Evolutionary conservation across 2,797 vertebrate species (phyloP).

Genomic region (Discoglossus pictus): DNA sequence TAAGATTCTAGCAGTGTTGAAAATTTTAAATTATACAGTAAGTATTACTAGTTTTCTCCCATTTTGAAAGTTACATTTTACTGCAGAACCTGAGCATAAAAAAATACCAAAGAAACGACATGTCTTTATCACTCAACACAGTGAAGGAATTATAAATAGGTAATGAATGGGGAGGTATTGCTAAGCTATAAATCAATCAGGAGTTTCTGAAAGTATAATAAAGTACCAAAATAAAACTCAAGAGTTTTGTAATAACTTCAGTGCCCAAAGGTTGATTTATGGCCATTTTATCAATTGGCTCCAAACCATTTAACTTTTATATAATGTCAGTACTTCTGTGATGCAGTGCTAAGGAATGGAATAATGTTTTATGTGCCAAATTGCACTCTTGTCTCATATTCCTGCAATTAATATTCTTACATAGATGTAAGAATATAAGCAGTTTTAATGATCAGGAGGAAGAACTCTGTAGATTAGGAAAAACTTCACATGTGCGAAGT

Average conservation of each 20-base stretch:
- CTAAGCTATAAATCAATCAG: constrained; percentile 40
- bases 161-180: constrained; percentile 37
- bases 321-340: constrained; percentile 7
- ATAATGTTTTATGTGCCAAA: background rate
- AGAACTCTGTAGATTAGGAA: too few species aligned
- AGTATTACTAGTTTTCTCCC: too few species aligned
- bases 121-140: constrained; percentile 37
- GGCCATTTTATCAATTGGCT: constrained; percentile 26
- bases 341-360: constrained; percentile 5
- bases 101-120: constrained; percentile 24
- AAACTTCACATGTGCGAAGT: too few species aligned
- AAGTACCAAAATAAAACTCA: constrained; percentile 41
- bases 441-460: too few species aligned
- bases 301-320: constrained; percentile 16
- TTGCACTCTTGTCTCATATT: background rate
- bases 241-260: constrained; percentile 38
- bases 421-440: too few species aligned
- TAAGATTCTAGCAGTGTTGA: too few species aligned
- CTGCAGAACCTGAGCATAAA: background rate
- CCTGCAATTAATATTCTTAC: too few species aligned
- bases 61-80: background rate
- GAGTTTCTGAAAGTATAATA: constrained; percentile 37
- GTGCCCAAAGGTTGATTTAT: constrained; percentile 38
- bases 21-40: too few species aligned
- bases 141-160: constrained; percentile 39